Evolutionary conservation across 2,888 invertebrate species (phyloP).

Genomic region (Myopa tessellatipennis): DNA sequence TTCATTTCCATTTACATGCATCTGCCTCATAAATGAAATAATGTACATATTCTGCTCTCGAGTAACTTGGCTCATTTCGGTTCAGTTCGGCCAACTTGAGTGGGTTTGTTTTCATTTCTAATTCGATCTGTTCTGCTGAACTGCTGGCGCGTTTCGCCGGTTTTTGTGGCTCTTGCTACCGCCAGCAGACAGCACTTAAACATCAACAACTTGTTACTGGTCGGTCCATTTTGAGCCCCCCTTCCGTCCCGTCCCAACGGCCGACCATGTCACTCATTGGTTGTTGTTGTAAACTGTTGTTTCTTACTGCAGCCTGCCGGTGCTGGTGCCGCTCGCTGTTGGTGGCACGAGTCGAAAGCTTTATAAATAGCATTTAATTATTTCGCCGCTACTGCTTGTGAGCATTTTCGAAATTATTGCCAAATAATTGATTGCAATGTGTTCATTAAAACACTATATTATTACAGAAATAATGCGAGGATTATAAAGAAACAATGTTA

Average conservation of each 20-base stretch:
- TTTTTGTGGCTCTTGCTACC: neutral
- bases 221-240: neutral
- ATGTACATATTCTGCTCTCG: neutral
- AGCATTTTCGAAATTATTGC: neutral
- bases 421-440: constrained; percentile 12
- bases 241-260: neutral
- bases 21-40: neutral
- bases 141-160: neutral
- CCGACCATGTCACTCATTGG: constrained; percentile 5
- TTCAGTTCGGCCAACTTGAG: neutral
- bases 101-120: neutral
- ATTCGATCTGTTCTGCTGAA: neutral
- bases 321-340: neutral
- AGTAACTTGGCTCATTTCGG: neutral
- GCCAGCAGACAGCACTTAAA: neutral
- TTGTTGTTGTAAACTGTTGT: neutral
- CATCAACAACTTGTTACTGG: constrained; percentile 3
- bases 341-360: constrained; percentile 28
- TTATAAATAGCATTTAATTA: constrained; percentile 18
- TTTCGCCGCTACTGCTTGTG: neutral
- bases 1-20: neutral
- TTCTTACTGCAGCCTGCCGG: too few relatives aligned
- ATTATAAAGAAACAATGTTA: neutral
- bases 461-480: neutral
- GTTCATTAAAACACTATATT: neutral